A percentile compares a stretch with the other conserved stretches of the same genome.
phyloP scores from a whole-genome alignment of 2,888 invertebrate species.

The Ephialtes manifestator region DNA sequence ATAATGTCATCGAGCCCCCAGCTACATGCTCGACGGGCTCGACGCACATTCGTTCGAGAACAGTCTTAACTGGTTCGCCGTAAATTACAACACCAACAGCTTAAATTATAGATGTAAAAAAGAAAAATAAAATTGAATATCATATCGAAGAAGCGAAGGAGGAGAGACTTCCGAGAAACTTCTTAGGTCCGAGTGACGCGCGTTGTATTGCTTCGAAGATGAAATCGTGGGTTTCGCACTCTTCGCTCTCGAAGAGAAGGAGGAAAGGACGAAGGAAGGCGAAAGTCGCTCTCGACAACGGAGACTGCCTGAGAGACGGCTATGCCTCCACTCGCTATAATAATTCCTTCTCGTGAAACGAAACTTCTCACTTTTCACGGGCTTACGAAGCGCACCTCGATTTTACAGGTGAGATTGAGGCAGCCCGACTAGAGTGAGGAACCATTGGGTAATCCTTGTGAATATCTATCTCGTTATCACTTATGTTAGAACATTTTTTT shows the following conservation, averaged over 20 bases:
- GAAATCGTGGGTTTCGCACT: constrained; percentile 58
- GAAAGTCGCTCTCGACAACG: constrained; percentile 64
- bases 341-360: constrained; percentile 46
- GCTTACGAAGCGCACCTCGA: constrained; percentile 28
- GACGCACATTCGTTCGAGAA: background rate
- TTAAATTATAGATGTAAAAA: constrained; percentile 31
- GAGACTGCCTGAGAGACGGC: background rate
- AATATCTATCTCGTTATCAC: constrained; percentile 25
- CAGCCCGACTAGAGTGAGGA: constrained; percentile 19
- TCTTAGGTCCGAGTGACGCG: constrained; percentile 21
- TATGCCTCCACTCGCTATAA: background rate
- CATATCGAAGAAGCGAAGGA: constrained; percentile 24
- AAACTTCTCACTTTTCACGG: constrained; percentile 44
- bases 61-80: constrained; percentile 16
- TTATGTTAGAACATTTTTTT: constrained; percentile 6
- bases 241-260: constrained; percentile 41
- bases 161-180: constrained; percentile 62
- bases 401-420: constrained; percentile 4
- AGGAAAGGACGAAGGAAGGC: constrained; percentile 65
- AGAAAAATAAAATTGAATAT: constrained; percentile 17
- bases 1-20: background rate
- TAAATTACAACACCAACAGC: constrained; percentile 34
- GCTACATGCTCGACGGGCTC: background rate
- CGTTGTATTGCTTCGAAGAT: constrained; percentile 41
- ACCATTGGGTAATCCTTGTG: constrained; percentile 25